Percentiles rank a stretch among this genome's conserved stretches.
phyloP scores from a whole-genome alignment of 2,797 vertebrate genomes.

The Tachyglossus aculeatus region DNA sequence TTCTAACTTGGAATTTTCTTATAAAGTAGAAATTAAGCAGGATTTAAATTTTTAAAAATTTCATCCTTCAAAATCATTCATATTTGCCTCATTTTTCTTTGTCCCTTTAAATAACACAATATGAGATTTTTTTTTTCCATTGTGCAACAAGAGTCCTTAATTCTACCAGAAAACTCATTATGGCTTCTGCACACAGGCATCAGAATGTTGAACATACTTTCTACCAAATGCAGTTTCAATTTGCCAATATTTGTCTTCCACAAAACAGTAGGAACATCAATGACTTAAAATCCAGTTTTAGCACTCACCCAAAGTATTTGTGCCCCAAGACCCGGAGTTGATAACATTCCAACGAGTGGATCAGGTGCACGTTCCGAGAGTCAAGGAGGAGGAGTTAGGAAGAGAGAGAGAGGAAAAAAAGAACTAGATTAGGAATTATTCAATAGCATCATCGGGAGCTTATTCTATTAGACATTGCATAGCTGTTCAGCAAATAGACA shows the following conservation, averaged over 20 bases:
- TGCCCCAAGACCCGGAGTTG: neutral
- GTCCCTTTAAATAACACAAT: neutral
- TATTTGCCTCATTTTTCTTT: slow-evolving; percentile 23
- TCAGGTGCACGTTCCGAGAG: slow-evolving; percentile 38
- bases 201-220: neutral
- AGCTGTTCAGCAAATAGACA: neutral
- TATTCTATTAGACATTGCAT: neutral
- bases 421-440: slow-evolving; percentile 45
- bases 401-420: neutral
- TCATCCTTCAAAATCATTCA: slow-evolving; percentile 31
- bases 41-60: slow-evolving; percentile 29
- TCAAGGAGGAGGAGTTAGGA: slow-evolving; percentile 6
- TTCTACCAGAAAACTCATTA: neutral
- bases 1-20: slow-evolving; percentile 49
- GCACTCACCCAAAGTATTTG: slow-evolving; percentile 69
- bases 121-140: neutral
- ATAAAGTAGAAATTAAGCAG: slow-evolving; percentile 19
- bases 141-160: accelerated
- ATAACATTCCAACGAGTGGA: slow-evolving; percentile 3
- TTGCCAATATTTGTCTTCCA: neutral
- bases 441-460: neutral
- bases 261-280: neutral
- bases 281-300: slow-evolving; percentile 32
- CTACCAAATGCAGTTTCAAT: neutral
- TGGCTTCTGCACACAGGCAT: neutral